phyloP scores from a whole-genome alignment of 2,888 invertebrate species.

The Patella caerulea region DNA sequence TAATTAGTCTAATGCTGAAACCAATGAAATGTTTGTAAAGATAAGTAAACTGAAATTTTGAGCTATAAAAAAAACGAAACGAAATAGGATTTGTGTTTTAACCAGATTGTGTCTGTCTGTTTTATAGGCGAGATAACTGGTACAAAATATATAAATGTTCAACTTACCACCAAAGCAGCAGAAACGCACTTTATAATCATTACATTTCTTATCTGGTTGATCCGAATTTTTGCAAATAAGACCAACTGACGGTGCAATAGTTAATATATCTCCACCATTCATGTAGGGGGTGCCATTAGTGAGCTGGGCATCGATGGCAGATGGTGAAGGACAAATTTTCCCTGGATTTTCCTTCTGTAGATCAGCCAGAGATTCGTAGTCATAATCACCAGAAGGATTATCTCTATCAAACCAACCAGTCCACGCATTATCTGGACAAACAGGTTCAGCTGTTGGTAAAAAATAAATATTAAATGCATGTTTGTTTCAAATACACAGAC shows the following conservation, averaged over 20 bases:
- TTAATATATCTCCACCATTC: not conserved
- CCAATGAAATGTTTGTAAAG: too few relatives aligned
- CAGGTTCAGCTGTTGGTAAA: too few relatives aligned
- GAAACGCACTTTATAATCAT: constrained; percentile 1
- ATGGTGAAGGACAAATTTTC: constrained; percentile 1
- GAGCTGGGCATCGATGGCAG: not conserved
- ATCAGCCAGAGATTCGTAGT: not conserved
- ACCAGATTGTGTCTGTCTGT: too few relatives aligned
- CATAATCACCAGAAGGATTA: not conserved
- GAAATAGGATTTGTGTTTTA: too few relatives aligned
- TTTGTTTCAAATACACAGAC: too few relatives aligned
- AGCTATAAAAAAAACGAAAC: too few relatives aligned
- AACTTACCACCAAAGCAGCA: not conserved
- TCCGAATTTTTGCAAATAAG: not conserved
- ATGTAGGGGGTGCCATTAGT: not conserved
- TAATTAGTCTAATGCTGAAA: too few relatives aligned
- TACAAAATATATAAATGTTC: not conserved
- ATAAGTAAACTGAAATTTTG: too few relatives aligned
- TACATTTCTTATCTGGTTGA: not conserved
- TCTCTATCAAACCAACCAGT: constrained; percentile 3
- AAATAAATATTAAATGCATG: too few relatives aligned
- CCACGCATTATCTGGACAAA: not conserved
- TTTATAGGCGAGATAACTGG: too few relatives aligned
- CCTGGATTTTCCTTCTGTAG: not conserved
- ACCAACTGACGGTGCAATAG: not conserved